Evolutionary conservation across 1,140 invertebrate species (phyloP).

Genomic region (Drosophila yakuba): DNA sequence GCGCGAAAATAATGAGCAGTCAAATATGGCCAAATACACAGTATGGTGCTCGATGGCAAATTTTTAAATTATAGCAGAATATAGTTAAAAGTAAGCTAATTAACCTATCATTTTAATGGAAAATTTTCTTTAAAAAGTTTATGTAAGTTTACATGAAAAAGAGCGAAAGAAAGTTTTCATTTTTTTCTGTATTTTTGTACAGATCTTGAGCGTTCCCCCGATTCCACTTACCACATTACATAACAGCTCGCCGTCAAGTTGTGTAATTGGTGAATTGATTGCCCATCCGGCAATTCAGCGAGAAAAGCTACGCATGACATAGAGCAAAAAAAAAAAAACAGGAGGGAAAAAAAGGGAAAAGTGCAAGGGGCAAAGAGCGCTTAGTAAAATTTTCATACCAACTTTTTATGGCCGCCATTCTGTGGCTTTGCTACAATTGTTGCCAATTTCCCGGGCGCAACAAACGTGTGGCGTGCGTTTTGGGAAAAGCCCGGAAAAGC

Average conservation of each 20-base stretch:
- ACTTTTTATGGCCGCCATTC: conserved; percentile 78
- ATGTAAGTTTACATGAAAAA: too few species aligned
- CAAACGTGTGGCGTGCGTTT: conserved; percentile 45
- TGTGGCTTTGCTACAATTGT: conserved; percentile 68
- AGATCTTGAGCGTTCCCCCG: not conserved
- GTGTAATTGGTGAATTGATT: conserved; percentile 77
- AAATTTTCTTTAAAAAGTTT: too few species aligned
- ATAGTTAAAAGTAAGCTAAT: too few species aligned
- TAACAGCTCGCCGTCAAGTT: conserved; percentile 32
- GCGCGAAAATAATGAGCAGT: not conserved
- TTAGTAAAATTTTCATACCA: conserved; percentile 77
- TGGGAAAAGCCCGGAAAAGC: not conserved
- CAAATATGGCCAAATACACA: too few species aligned
- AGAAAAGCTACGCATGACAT: conserved; percentile 13
- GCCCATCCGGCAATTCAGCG: conserved; percentile 39
- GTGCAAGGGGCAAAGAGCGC: conserved; percentile 27
- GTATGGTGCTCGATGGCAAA: too few species aligned
- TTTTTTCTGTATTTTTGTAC: not conserved
- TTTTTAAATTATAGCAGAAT: too few species aligned
- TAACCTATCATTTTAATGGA: too few species aligned
- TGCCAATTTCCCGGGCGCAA: conserved; percentile 60
- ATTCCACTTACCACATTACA: conserved; percentile 35
- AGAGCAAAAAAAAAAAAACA: too few species aligned
- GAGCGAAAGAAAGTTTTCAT: too few species aligned
- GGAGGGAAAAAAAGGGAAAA: not conserved